These are phyloP conservation scores for Simalia tracyae DNA, from an alignment of 2,797 vertebrate genomes.

Conservation along the genomic window DNA sequence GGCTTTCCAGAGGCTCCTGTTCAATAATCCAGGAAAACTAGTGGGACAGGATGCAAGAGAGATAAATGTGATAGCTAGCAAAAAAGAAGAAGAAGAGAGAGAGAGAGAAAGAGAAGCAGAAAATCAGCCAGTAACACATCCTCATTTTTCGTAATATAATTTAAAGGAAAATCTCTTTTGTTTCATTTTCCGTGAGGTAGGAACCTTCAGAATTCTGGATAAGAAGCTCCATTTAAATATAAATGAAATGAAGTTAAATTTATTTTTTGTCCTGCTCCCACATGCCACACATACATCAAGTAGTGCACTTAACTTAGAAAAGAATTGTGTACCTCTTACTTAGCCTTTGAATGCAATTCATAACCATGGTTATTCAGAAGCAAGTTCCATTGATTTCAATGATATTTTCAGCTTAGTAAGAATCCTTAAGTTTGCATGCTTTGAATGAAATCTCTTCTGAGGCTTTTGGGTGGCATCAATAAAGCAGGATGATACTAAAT, in stretches of 20 bases:
- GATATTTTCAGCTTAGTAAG: background rate
- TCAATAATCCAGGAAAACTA: background rate
- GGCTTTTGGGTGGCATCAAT: slow-evolving; percentile 31
- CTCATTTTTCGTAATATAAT: background rate
- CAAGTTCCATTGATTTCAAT: background rate
- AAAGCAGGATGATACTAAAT: slow-evolving; percentile 40
- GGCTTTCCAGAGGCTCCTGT: background rate
- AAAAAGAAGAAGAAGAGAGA: too few species aligned
- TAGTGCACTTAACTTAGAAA: background rate
- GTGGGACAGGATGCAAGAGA: background rate
- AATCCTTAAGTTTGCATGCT: background rate
- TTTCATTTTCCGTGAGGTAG: background rate
- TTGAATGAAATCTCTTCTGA: slow-evolving; percentile 16
- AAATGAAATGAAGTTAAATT: background rate
- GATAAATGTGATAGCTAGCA: background rate
- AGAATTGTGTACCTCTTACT: background rate
- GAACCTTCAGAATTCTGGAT: background rate
- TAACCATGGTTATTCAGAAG: background rate
- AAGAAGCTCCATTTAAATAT: background rate
- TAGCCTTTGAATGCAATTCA: background rate
- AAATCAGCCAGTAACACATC: background rate
- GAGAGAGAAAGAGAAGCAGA: background rate
- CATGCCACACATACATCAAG: background rate
- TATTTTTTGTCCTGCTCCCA: background rate
- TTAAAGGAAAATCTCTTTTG: background rate